These are phyloP conservation scores for Sesia apiformis DNA, from an alignment of 2,888 invertebrate species.

Conservation along the genomic window DNA sequence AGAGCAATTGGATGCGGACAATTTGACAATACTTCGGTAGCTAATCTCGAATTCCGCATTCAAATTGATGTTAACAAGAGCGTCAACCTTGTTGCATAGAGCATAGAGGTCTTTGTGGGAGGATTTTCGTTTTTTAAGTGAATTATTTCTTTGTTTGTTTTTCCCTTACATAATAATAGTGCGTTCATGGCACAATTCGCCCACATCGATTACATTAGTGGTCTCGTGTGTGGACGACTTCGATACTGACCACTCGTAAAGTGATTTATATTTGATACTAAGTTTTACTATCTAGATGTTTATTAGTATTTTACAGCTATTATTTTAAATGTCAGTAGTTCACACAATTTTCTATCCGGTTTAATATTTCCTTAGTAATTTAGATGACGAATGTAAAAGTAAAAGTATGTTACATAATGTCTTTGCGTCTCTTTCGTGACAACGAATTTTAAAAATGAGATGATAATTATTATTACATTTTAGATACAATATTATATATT, in stretches of 20 bases:
- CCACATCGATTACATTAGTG: constrained; percentile 29
- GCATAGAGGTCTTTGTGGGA: constrained; percentile 28
- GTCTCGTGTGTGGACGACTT: constrained; percentile 16
- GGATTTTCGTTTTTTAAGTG: constrained; percentile 17
- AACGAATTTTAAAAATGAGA: no score
- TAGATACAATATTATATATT: no score
- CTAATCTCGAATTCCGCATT: constrained; percentile 22
- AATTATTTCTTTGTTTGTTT: constrained; percentile 29
- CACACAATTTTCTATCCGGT: no score
- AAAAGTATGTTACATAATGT: no score
- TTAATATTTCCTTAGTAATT: no score
- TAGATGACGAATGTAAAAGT: no score
- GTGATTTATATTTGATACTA: neutral
- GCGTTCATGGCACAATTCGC: constrained; percentile 27
- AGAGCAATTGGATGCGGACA: constrained; percentile 38
- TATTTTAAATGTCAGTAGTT: no score
- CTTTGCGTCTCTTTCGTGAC: no score
- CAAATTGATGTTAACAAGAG: constrained; percentile 48
- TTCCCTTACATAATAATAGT: constrained; percentile 39
- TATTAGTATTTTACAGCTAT: no score
- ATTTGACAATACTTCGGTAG: constrained; percentile 54
- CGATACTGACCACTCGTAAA: neutral
- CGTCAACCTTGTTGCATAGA: constrained; percentile 36
- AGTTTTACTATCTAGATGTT: no score
- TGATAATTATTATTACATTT: no score